These are phyloP conservation scores for Halichoeres trimaculatus DNA, from an alignment of 2,113 vertebrate species.

Conservation along the genomic window DNA sequence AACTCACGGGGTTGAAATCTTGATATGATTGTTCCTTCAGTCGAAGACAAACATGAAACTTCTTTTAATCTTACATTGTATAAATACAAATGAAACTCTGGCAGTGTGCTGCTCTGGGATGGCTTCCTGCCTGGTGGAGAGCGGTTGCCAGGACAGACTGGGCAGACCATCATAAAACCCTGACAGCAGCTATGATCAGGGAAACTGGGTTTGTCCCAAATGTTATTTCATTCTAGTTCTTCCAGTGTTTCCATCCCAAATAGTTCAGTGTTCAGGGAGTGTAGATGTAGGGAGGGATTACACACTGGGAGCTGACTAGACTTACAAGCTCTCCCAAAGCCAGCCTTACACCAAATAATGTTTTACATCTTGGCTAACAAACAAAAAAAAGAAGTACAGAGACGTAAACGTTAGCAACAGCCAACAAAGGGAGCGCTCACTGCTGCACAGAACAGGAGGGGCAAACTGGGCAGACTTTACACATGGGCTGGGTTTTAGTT, in stretches of 20 bases:
- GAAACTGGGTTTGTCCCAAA: conserved; percentile 50
- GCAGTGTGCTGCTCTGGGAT: conserved; percentile 12
- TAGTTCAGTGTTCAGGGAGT: neutral
- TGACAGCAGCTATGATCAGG: conserved; percentile 30
- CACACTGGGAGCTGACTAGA: neutral
- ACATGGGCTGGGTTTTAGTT: too few relatives aligned
- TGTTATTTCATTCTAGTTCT: conserved; percentile 32
- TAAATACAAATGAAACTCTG: conserved; percentile 12
- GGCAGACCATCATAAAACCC: conserved; percentile 42
- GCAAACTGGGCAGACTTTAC: too few relatives aligned
- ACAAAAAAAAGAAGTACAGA: neutral
- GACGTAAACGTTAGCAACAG: neutral
- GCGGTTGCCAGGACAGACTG: conserved; percentile 37
- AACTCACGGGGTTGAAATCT: neutral
- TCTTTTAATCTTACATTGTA: conserved; percentile 12
- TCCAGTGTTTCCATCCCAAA: neutral
- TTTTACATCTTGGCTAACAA: neutral
- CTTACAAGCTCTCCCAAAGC: neutral
- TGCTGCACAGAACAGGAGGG: neutral
- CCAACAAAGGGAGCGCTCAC: neutral
- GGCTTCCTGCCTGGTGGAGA: conserved; percentile 18
- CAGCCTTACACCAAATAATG: neutral
- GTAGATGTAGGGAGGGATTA: neutral
- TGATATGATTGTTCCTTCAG: neutral
- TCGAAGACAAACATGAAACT: neutral